Evolutionary conservation across 2,888 invertebrate species (phyloP).

Genomic region (Leucania comma): DNA sequence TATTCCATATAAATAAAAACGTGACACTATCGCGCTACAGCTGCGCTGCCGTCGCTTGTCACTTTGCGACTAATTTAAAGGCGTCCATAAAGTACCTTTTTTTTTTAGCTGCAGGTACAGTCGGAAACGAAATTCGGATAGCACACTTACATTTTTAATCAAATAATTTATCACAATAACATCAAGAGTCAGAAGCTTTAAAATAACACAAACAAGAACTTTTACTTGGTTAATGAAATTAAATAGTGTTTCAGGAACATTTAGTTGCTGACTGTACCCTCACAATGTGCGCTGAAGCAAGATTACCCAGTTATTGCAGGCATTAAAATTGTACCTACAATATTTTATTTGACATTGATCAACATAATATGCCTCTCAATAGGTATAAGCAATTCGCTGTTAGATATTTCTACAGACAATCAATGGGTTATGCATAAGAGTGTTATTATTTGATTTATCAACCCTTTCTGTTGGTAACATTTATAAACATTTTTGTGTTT

Average conservation of each 20-base stretch:
- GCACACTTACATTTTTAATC: conserved; percentile 4
- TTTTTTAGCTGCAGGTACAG: conserved; percentile 37
- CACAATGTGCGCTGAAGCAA: background rate
- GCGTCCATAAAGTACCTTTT: background rate
- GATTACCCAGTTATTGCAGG: background rate
- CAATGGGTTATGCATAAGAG: background rate
- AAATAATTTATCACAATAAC: conserved; percentile 15
- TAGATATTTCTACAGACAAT: conserved; percentile 1
- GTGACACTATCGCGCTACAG: too few species aligned
- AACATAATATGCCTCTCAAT: background rate
- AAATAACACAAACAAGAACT: conserved; percentile 1
- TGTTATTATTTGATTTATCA: background rate
- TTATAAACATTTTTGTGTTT: conserved; percentile 16
- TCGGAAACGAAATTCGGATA: conserved; percentile 7
- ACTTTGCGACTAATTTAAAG: too few species aligned
- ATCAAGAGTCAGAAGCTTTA: background rate
- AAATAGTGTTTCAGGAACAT: background rate
- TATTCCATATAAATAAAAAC: too few species aligned
- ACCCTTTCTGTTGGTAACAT: conserved; percentile 56
- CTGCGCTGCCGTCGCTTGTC: too few species aligned
- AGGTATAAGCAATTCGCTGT: background rate
- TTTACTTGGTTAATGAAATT: background rate
- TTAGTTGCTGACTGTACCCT: conserved; percentile 17
- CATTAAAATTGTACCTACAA: background rate
- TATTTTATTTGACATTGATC: background rate